Percentiles rank a stretch among this genome's conserved stretches.
Evolutionary conservation across 2,113 vertebrate genomes (phyloP).

Genomic region (Pelodiscus sinensis): DNA sequence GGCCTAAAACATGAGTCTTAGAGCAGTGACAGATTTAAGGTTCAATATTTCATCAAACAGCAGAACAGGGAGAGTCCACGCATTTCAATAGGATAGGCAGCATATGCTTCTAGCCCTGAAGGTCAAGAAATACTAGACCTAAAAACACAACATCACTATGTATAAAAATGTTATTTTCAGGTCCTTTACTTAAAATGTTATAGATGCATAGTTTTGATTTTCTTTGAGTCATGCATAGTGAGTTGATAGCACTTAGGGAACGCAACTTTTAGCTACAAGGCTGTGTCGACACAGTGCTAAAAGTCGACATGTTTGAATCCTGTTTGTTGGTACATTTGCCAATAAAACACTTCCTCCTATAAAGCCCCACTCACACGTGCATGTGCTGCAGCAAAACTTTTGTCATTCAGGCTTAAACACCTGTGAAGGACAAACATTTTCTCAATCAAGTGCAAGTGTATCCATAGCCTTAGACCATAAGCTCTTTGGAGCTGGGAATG

Average conservation of each 20-base stretch:
- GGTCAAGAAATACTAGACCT: not conserved
- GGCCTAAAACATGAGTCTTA: not conserved
- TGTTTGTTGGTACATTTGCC: no score
- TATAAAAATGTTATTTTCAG: conserved; percentile 12
- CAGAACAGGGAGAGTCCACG: not conserved
- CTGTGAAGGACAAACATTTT: no score
- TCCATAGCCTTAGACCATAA: not conserved
- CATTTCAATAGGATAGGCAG: not conserved
- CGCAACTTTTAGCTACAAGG: no score
- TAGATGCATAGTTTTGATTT: not conserved
- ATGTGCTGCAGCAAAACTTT: no score
- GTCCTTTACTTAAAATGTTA: not conserved
- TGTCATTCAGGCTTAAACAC: no score
- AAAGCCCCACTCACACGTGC: no score
- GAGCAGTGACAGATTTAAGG: not conserved
- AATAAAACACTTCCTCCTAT: no score
- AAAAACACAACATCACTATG: not conserved
- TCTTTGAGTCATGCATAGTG: not conserved
- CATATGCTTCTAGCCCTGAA: conserved; percentile 8
- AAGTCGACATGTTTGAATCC: no score
- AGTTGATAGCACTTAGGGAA: no score
- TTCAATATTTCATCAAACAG: not conserved
- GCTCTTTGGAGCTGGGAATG: not conserved
- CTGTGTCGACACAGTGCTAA: no score
- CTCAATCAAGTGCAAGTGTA: no score